Percentiles rank a stretch among this genome's conserved stretches.
Evolutionary conservation across 2,113 vertebrate genomes (phyloP).

Genomic region (Chionis minor): DNA sequence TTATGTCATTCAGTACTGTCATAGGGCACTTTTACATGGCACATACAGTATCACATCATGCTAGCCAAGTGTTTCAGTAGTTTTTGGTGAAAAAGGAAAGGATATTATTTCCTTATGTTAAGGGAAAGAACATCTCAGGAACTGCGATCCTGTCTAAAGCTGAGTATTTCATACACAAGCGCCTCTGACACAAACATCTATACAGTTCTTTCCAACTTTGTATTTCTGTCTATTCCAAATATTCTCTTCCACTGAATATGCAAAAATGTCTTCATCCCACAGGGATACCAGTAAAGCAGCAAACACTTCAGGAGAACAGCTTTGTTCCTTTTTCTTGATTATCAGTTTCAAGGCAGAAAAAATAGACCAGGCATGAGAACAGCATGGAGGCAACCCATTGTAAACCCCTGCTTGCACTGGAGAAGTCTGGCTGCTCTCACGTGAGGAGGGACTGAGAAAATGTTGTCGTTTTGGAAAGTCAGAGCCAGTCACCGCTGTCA

Average conservation of each 20-base stretch:
- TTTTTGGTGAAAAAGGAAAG: not conserved
- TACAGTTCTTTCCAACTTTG: not conserved
- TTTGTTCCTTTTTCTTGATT: not conserved
- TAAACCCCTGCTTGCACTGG: not conserved
- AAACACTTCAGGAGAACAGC: not conserved
- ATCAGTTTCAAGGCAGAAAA: not conserved
- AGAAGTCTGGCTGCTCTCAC: not conserved
- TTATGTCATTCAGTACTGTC: not conserved
- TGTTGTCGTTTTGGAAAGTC: not conserved
- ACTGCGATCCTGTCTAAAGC: not conserved
- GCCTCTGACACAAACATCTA: not conserved
- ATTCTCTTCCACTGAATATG: not conserved
- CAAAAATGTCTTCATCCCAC: not conserved
- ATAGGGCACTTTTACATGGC: not conserved
- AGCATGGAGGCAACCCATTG: not conserved
- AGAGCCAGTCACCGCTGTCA: not conserved
- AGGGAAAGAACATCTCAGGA: not conserved
- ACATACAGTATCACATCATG: no score
- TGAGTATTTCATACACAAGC: not conserved
- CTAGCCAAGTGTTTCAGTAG: accelerated
- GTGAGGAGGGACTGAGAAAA: not conserved
- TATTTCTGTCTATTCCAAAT: not conserved
- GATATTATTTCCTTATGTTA: not conserved
- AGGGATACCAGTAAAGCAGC: not conserved
- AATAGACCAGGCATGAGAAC: not conserved